Evolutionary conservation across 2,888 invertebrate genomes (phyloP).

Genomic region (Calameuta pallipes): DNA sequence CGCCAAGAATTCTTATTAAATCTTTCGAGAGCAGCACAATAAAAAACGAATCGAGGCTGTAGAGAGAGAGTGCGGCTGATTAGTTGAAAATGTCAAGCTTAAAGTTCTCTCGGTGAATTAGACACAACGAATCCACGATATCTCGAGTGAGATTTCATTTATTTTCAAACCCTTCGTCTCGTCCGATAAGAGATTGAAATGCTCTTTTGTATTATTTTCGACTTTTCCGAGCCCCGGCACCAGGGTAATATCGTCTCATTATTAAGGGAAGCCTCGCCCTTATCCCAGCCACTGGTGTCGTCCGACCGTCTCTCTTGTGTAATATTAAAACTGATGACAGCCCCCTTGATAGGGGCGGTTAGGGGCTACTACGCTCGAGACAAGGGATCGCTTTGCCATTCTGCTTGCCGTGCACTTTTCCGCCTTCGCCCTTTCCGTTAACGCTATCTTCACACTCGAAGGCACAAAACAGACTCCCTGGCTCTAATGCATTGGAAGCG

Average conservation of each 20-base stretch:
- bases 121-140: background rate
- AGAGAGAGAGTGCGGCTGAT: background rate
- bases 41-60: background rate
- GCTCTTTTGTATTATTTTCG: background rate
- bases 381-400: constrained; percentile 21
- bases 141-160: background rate
- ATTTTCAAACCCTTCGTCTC: background rate
- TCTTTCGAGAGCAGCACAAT: background rate
- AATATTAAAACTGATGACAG: constrained; percentile 42
- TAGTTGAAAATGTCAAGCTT: background rate
- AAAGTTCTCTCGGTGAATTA: background rate
- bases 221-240: background rate
- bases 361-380: constrained; percentile 20
- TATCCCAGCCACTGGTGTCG: background rate
- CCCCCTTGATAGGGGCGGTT: constrained; percentile 25
- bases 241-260: constrained; percentile 39
- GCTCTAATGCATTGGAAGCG: constrained; percentile 23
- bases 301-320: constrained; percentile 13
- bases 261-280: constrained; percentile 27
- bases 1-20: background rate
- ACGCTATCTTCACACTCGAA: constrained; percentile 39
- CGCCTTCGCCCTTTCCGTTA: constrained; percentile 15
- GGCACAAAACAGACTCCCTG: constrained; percentile 32
- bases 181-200: background rate
- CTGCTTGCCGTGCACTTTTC: constrained; percentile 33